Conservation (phyloP, 2,888 invertebrate species). For the Drosophila ustulata region DNA sequence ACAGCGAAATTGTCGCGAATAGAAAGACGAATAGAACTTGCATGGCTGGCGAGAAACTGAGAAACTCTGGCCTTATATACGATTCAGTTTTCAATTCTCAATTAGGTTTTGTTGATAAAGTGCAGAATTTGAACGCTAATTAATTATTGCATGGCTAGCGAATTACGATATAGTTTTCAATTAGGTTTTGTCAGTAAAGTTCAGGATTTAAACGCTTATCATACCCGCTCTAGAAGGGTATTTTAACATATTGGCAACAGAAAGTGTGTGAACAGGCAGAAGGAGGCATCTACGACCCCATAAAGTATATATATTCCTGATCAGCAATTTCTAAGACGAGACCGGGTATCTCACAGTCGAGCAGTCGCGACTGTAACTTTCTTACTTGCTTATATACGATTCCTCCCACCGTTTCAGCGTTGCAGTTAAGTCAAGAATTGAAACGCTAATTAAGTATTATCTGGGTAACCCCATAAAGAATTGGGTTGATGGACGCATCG, state of each 20-base stretch:
- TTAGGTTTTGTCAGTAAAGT: constrained; percentile 5
- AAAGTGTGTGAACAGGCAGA: no score
- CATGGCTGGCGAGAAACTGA: constrained; percentile 1
- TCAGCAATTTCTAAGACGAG: no score
- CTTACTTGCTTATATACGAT: no score
- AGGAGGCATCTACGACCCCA: no score
- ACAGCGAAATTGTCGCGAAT: background rate
- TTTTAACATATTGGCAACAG: no score
- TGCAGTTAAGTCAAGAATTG: constrained; percentile 1
- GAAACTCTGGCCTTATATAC: constrained; percentile 6
- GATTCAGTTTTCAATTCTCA: background rate
- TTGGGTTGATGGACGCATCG: background rate
- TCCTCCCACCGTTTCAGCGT: background rate
- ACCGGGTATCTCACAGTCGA: no score
- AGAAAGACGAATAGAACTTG: constrained; percentile 1
- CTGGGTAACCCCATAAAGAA: background rate
- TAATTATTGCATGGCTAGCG: no score
- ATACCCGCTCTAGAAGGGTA: no score
- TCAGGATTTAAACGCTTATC: background rate
- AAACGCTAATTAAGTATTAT: constrained; percentile 9
- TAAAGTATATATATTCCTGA: no score
- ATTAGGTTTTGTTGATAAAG: constrained; percentile 6
- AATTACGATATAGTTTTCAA: background rate
- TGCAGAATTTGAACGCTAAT: no score
- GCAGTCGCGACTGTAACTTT: no score